Percentiles rank a stretch among this genome's conserved stretches.
Conservation (phyloP, 2,113 vertebrate species). For the Bubo bubo region DNA sequence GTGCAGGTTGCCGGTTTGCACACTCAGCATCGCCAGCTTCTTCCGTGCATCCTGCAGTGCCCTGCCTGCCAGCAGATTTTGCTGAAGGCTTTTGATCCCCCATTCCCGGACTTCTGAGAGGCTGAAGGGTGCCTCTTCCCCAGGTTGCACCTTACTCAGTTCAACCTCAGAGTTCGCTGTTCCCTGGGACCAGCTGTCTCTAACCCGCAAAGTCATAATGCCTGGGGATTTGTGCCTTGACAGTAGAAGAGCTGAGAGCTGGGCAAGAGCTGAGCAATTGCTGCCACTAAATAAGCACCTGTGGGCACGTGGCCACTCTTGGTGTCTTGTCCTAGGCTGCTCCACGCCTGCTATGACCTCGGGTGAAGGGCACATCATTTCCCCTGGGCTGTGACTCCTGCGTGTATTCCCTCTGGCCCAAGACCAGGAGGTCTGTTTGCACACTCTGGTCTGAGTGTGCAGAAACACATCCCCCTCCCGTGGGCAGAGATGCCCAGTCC, state of each 20-base stretch:
- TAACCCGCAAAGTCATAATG: rapidly evolving
- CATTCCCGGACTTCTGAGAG: neutral
- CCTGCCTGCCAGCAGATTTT: neutral
- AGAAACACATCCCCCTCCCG: neutral
- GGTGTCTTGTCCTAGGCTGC: neutral
- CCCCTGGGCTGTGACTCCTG: neutral
- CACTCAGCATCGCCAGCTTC: neutral
- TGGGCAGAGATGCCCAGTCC: neutral
- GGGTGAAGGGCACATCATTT: rapidly evolving
- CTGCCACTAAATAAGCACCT: neutral
- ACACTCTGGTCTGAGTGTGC: rapidly evolving
- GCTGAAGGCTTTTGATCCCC: neutral
- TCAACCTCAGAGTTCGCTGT: rapidly evolving
- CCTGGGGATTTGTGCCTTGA: neutral
- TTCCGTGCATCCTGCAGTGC: neutral
- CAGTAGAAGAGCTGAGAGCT: no score
- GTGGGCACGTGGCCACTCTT: rapidly evolving
- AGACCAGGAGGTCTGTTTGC: no score
- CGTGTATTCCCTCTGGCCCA: rapidly evolving
- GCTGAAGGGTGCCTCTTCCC: neutral
- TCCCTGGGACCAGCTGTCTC: neutral
- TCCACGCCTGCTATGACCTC: rapidly evolving
- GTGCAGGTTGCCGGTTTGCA: neutral
- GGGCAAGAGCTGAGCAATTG: neutral
- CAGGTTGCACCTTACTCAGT: neutral